A percentile compares a stretch with the other conserved stretches of the same genome.
These are phyloP conservation scores for Nyctibius bracteatus DNA, from an alignment of 2,113 vertebrate species.

Conservation along the genomic window DNA sequence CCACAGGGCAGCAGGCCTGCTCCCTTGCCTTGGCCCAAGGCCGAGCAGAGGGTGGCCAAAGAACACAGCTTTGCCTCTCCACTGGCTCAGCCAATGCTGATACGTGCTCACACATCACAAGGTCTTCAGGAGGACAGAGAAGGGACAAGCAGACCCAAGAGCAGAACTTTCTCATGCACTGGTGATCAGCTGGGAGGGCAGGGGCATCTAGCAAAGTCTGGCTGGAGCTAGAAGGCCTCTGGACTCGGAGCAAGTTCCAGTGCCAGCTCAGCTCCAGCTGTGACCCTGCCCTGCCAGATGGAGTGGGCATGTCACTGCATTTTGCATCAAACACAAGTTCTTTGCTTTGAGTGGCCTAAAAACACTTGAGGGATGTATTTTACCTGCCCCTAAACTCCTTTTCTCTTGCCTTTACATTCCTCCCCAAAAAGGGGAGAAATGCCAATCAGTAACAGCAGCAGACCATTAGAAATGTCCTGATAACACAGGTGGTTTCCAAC, in stretches of 20 bases:
- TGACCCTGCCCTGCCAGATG: neutral
- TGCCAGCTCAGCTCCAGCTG: neutral
- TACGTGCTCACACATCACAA: too few species aligned
- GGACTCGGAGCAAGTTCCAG: neutral
- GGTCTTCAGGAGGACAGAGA: too few species aligned
- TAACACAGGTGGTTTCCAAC: too few species aligned
- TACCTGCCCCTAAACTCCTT: neutral
- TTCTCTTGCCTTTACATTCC: neutral
- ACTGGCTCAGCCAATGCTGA: too few species aligned
- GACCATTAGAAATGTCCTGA: too few species aligned
- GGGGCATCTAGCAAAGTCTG: neutral
- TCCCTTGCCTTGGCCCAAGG: too few species aligned
- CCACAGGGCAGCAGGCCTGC: too few species aligned
- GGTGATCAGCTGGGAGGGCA: neutral
- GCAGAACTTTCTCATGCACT: too few species aligned
- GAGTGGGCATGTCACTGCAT: neutral
- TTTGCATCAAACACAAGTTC: neutral
- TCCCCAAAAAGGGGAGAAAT: neutral
- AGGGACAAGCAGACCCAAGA: too few species aligned
- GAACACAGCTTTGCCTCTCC: too few species aligned
- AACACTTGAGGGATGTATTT: neutral
- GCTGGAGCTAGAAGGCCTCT: neutral
- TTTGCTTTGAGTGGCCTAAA: neutral
- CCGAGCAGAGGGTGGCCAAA: too few species aligned
- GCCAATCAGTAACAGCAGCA: too few species aligned